Evolutionary conservation across 2,888 invertebrate genomes (phyloP), one percentile per base, ranked within the genome.

Genomic region (Hartigia nigra): DNA sequence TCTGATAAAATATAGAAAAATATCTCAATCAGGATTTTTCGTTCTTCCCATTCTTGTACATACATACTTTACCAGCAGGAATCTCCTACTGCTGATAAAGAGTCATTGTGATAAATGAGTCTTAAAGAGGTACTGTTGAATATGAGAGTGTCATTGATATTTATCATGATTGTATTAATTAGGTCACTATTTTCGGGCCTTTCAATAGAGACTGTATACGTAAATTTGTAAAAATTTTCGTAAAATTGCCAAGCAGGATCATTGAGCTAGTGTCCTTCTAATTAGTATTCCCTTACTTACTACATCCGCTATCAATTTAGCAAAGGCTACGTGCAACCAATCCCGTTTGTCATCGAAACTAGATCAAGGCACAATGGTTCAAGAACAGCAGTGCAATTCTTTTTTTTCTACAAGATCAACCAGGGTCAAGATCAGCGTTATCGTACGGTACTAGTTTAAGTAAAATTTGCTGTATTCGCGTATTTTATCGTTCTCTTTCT

Each of bases 381-480:
- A 34, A 72, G 72, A 72, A 34, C 72, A 72, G 5, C 72, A 72
- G 5, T 72, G 72, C 72, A 72, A 34, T 32, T 32, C 9, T 23
- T 31, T 72, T 72, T 72, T 31, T 55, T 9, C 0, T 55, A 55
- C 9, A 23, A 23, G 55, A 55, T 55, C 55, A 55, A 23, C 55
- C 31, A 23, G 34, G 72, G 72, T 31, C 72, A 72, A 72, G 72
- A 72, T 72, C 72, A 72, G 72, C 31, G 72, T 72, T 72, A 72
- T 72, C 72, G 12, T 23, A 55, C 55, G 55, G 55, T 1, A 55
- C 23, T 55, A 23, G 23, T 55, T 55, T 55, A 23, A 55, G 23
- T 55, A 23, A 55, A 55, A 55, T 55, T 55, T 55, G 23, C 23
- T 55, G 9, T 72, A 23, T 72, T 69, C 23, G n/a, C 12, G 12